Evolutionary conservation across 2,797 vertebrate species (phyloP), one percentile per base, ranked within the genome.

Genomic region (Rhabdophis nuchalis): DNA sequence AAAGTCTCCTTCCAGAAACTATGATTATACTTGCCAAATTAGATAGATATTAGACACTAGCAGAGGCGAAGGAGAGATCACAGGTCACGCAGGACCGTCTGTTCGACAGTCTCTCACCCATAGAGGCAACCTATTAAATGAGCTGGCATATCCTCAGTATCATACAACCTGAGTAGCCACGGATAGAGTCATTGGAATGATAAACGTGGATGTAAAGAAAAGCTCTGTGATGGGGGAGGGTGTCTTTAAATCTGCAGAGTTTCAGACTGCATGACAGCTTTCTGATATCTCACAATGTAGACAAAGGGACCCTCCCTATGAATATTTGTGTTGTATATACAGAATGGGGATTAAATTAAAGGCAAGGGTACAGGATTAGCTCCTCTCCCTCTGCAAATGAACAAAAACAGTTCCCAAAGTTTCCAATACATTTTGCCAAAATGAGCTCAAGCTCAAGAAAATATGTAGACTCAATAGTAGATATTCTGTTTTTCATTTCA

Each of bases 401-500:
- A 77, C 91, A 61, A 93, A 92, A 93, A 93, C 52, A 41, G 29
- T 41, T 32, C 91, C 92, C 89, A 92, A 89, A n/a, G 87, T 94
- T 95, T 94, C 92, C 90, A 58, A 20, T 52, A 36, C 93, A 91
- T 93, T 95, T 96, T 87, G 68, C 68, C 82, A 92, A 95, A 54
- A 82, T 14, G 72, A 82, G 36, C 10, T 12, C 85, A 93, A 50
- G 91, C 85, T 85, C 18, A 41, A 77, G 88, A 77, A 54, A 92
- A 93, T 90, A 91, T 82, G 11, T 4, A 52, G 87, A 27, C 7
- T 90, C 64, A 94, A 86, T 72, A 52, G 93, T 91, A 92, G n/a
- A 87, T 94, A 94, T 94, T 92, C 93, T 89, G 18, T 93, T 97
- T 92, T 91, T 97, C 94, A 95, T 97, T 98, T 97, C 94, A 97